Conservation (phyloP, 2,113 vertebrate genomes). For the Saccopteryx bilineata region DNA sequence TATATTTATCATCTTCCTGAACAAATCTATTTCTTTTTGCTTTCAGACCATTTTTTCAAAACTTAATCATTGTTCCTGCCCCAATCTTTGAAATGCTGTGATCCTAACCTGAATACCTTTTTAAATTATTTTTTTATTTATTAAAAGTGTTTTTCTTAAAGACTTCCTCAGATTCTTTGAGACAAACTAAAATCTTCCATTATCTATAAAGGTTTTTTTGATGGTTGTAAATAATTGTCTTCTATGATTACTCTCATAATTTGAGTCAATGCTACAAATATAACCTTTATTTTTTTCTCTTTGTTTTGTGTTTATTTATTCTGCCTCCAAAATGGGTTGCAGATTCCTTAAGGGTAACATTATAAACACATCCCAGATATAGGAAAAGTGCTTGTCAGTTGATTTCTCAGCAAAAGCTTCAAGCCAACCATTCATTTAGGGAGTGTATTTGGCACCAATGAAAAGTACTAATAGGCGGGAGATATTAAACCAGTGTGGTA, state of each 20-base stretch:
- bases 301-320: background rate
- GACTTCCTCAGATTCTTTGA: background rate
- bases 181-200: background rate
- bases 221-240: background rate
- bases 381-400: background rate
- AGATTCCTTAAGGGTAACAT: background rate
- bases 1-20: background rate
- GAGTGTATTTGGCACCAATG: background rate
- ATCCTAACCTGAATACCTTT: background rate
- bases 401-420: background rate
- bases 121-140: background rate
- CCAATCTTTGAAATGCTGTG: background rate
- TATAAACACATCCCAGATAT: background rate
- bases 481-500: background rate
- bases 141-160: background rate
- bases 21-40: background rate
- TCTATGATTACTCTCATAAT: background rate
- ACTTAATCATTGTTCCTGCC: background rate
- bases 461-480: background rate
- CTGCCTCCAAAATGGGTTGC: background rate
- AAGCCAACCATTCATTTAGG: constrained; percentile 26
- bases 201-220: background rate
- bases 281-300: background rate
- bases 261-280: background rate
- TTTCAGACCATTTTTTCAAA: background rate